Evolutionary conservation across 1,140 invertebrate species (phyloP).

Genomic region (Trichogramma pretiosum): DNA sequence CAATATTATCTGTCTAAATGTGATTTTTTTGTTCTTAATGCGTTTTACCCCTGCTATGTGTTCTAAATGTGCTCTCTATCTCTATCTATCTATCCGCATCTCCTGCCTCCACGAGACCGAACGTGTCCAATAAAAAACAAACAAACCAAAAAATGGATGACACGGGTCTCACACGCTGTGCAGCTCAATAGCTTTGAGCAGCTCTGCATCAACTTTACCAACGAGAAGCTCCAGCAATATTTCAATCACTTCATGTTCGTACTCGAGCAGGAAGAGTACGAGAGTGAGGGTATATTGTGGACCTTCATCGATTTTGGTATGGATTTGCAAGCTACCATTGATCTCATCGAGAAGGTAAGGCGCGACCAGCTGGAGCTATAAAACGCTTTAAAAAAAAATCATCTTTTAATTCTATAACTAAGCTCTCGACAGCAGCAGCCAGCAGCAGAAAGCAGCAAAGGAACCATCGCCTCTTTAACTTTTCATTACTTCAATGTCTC

Average conservation of each 20-base stretch:
- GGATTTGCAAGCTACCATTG: constrained; percentile 86
- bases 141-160: constrained; percentile 1
- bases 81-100: constrained; percentile 32
- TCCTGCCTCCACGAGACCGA: too few relatives aligned
- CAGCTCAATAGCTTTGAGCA: constrained; percentile 93
- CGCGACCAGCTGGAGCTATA: too few relatives aligned
- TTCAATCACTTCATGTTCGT: constrained; percentile 98
- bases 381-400: too few relatives aligned
- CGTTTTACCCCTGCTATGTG: too few relatives aligned
- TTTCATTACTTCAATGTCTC: too few relatives aligned
- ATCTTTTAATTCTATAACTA: too few relatives aligned
- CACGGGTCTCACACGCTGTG: constrained; percentile 22
- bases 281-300: constrained; percentile 83
- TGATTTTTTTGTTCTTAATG: too few relatives aligned
- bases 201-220: constrained; percentile 95
- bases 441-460: constrained; percentile 14
- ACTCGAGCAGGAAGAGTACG: constrained; percentile 92
- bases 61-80: constrained; percentile 17
- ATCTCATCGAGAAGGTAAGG: constrained; percentile 86
- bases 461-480: too few relatives aligned
- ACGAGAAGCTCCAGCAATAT: constrained; percentile 92
- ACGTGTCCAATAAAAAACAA: constrained; percentile 9
- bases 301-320: constrained; percentile 92
- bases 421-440: background rate
- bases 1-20: too few relatives aligned